These are phyloP conservation scores for Ptychoptera albimana DNA, from an alignment of 2,888 invertebrate species.

Conservation along the genomic window DNA sequence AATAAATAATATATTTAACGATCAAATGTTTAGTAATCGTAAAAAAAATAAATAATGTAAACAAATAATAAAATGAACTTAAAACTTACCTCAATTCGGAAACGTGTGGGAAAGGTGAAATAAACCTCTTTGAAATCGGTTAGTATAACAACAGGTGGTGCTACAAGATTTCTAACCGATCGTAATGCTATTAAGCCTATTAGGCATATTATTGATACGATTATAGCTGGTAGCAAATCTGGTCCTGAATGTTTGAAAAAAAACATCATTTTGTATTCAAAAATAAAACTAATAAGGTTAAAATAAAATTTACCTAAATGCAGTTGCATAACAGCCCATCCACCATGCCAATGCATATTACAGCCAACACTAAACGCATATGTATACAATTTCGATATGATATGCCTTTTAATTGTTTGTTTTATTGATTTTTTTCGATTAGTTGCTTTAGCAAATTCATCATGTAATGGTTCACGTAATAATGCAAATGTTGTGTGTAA, in stretches of 20 bases:
- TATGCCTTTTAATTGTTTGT: slow-evolving; percentile 5
- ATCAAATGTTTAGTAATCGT: neutral
- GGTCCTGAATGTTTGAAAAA: slow-evolving; percentile 6
- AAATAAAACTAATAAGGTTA: neutral
- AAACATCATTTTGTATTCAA: too few relatives aligned
- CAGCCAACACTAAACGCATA: slow-evolving; percentile 34
- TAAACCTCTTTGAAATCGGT: slow-evolving; percentile 29
- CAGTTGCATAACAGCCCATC: slow-evolving; percentile 10
- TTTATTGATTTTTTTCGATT: slow-evolving; percentile 5
- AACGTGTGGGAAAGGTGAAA: slow-evolving; percentile 35
- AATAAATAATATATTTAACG: too few relatives aligned
- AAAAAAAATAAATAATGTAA: neutral
- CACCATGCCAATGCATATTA: slow-evolving; percentile 32
- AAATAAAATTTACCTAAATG: slow-evolving; percentile 10
- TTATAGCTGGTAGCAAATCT: slow-evolving; percentile 7
- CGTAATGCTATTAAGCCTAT: slow-evolving; percentile 19
- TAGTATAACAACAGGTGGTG: slow-evolving; percentile 30
- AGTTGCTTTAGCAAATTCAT: slow-evolving; percentile 14
- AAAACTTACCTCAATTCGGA: slow-evolving; percentile 20
- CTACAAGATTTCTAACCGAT: slow-evolving; percentile 25
- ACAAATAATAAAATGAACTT: neutral
- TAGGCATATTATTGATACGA: slow-evolving; percentile 11
- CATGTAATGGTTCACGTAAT: slow-evolving; percentile 30
- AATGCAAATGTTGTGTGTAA: slow-evolving; percentile 41
- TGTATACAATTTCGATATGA: slow-evolving; percentile 22